phyloP scores from a whole-genome alignment of 2,888 invertebrate species.

The Oscheius sp. region DNA sequence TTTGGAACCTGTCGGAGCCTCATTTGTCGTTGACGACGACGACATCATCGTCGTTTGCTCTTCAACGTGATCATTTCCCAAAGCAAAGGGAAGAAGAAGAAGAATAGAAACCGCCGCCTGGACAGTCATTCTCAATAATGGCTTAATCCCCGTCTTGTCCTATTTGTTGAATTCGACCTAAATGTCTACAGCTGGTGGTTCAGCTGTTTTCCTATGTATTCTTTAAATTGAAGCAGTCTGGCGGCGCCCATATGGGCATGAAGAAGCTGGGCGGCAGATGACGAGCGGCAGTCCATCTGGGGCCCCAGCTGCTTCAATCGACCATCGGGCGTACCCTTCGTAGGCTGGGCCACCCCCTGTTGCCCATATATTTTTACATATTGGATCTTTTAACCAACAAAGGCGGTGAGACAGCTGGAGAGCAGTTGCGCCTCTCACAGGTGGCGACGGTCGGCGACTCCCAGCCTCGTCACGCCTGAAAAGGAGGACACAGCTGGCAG shows the following conservation, averaged over 20 bases:
- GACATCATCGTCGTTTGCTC: no score
- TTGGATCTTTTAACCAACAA: conserved; percentile 17
- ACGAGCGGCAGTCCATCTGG: conserved; percentile 36
- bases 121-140: no score
- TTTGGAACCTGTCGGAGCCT: background rate
- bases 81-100: no score
- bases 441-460: conserved; percentile 17
- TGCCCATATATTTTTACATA: conserved; percentile 10
- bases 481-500: conserved; percentile 31
- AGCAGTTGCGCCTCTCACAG: conserved; percentile 28
- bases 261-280: conserved; percentile 30
- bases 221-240: conserved; percentile 33
- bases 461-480: conserved; percentile 25
- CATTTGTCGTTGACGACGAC: background rate
- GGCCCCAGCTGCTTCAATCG: conserved; percentile 19
- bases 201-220: conserved; percentile 30
- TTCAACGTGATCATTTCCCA: no score
- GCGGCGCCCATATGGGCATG: conserved; percentile 31
- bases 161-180: background rate
- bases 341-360: conserved; percentile 11
- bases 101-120: background rate
- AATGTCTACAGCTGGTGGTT: background rate
- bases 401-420: conserved; percentile 20
- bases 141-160: no score
- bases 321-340: no score